Base-by-base conservation (phyloP, 2,797 vertebrate species). In the Chrosomus eos region DNA sequence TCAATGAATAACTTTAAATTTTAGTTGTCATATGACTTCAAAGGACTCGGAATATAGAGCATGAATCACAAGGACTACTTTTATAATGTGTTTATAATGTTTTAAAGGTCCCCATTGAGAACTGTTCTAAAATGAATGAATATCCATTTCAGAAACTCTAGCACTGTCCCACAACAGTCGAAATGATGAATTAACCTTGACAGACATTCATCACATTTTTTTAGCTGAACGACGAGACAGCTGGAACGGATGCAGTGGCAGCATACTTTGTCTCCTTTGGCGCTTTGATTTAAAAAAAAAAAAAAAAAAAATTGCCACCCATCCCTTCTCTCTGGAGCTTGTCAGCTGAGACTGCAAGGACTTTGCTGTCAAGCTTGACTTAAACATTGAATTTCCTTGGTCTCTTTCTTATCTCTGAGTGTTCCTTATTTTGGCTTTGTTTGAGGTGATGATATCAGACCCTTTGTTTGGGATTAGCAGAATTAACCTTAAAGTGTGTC, bases 401-500 rank as follows among this genome's bases (percentile, higher is more conserved):
- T 36, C 38, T 33, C 48, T 43, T 43, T 53, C 71, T 81, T 76
- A 82, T 82, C 70, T 76, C 60, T 76, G 31, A 80, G 31, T 36
- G 76, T 60, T 75, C 38, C 36, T 81, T 6, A 4, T 58, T 53
- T 80, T 72, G 55, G 28, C 40, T 84, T 48, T 60, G 76, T 79
- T 62, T 64, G 75, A 31, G 7, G 23, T 70, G 82, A 79, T 79
- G 7, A 13, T 79, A 84, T 84, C 75, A n/a, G 55, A 33, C 38
- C 26, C 11, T 74, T 62, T 67, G 23, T 71, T 71, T 58, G 66
- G 53, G 55, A 66, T 60, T 78, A 80, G 45, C 38, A 10, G 16
- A 62, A 89, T 90, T 86, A 81, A 60, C 43, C n/a, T 80, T n/a
- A n/a, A 66, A 60, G 53, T 14, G 26, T 84, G 1, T 82, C 31